phyloP scores from a whole-genome alignment of 2,797 vertebrate genomes.

The Cichlasoma orientale region DNA sequence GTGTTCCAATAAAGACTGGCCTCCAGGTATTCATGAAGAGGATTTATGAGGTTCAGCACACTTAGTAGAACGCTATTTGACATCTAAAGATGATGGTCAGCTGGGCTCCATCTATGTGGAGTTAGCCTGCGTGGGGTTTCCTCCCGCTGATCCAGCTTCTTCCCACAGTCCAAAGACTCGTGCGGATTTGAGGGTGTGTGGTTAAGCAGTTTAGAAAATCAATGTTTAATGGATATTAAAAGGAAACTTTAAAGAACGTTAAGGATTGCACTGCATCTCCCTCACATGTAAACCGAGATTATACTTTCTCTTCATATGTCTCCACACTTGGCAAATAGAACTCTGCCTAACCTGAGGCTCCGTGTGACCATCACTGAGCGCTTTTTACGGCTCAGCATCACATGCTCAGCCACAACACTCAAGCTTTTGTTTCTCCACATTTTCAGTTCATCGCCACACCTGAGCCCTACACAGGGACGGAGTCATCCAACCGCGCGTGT shows the following conservation, averaged over 20 bases:
- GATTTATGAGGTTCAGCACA: background rate
- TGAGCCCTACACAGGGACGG: background rate
- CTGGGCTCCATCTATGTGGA: background rate
- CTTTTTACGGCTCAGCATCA: background rate
- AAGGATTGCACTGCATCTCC: background rate
- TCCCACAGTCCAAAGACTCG: background rate
- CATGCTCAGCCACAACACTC: background rate
- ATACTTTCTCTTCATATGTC: background rate
- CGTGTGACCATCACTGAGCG: background rate
- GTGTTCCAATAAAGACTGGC: background rate
- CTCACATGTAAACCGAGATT: fast-evolving
- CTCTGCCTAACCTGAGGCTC: background rate
- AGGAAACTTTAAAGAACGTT: background rate
- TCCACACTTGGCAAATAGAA: background rate
- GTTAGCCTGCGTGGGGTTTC: background rate
- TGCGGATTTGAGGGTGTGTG: background rate
- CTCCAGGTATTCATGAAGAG: background rate
- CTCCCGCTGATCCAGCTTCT: background rate
- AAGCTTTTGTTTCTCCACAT: background rate
- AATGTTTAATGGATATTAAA: background rate
- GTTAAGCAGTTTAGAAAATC: no score
- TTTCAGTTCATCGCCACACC: background rate
- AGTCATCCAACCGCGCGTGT: background rate
- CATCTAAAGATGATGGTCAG: background rate
- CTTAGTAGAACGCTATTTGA: background rate